Percentiles rank a stretch among this genome's conserved stretches.
These are phyloP conservation scores for Hedya salicella DNA, from an alignment of 2,888 invertebrate genomes.

Conservation along the genomic window DNA sequence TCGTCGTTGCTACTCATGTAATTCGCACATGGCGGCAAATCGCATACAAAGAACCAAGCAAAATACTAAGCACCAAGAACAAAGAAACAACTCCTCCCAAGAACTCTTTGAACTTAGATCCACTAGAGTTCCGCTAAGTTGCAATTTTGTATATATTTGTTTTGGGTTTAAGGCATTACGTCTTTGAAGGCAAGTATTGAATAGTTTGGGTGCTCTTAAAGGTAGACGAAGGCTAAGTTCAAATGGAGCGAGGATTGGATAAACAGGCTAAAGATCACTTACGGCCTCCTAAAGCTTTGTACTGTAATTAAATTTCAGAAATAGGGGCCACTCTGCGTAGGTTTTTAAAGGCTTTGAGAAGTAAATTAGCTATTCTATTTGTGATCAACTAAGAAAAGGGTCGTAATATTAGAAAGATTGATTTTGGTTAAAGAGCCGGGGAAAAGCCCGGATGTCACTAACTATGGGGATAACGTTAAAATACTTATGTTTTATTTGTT, in stretches of 20 bases:
- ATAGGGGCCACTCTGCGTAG: background rate
- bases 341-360: background rate
- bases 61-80: background rate
- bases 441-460: too few species aligned
- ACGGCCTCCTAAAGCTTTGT: slow-evolving; percentile 5
- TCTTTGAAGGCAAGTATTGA: background rate
- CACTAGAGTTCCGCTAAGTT: background rate
- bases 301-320: slow-evolving; percentile 14
- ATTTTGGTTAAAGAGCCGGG: too few species aligned
- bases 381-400: background rate
- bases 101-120: background rate
- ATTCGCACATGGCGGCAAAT: background rate
- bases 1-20: slow-evolving; percentile 17
- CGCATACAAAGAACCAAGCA: background rate
- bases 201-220: slow-evolving; percentile 21
- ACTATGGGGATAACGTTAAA: too few species aligned
- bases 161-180: background rate
- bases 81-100: background rate
- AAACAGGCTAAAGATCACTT: slow-evolving; percentile 12
- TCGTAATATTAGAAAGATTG: too few species aligned
- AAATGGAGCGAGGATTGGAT: slow-evolving; percentile 17
- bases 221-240: slow-evolving; percentile 2
- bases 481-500: too few species aligned
- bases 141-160: background rate
- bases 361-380: background rate